A percentile compares a stretch with the other conserved stretches of the same genome.
Conservation (phyloP, 2,888 invertebrate genomes). For the Orthonychiurus folsomi region DNA sequence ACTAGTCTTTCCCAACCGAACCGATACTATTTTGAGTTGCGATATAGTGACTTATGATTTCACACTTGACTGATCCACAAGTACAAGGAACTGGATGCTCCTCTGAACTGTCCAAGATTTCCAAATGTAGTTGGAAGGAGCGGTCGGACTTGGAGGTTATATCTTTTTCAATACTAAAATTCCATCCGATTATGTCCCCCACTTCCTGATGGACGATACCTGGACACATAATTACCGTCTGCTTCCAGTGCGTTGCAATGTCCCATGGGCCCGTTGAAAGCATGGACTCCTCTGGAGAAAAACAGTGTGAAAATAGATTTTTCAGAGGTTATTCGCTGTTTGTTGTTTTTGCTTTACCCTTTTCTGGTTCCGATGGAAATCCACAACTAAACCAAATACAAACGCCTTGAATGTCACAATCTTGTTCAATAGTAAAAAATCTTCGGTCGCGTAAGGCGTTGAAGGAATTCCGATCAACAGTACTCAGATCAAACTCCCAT, state of each 20-base stretch:
- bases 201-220: slow-evolving; percentile 49
- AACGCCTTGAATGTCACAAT: slow-evolving; percentile 52
- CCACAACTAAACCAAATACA: slow-evolving; percentile 72
- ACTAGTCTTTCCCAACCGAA: too few species aligned
- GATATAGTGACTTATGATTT: slow-evolving; percentile 51
- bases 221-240: slow-evolving; percentile 66
- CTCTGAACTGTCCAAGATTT: slow-evolving; percentile 55
- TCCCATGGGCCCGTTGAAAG: slow-evolving; percentile 46
- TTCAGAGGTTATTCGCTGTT: not conserved
- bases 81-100: slow-evolving; percentile 69
- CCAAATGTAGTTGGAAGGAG: slow-evolving; percentile 60
- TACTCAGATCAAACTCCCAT: slow-evolving; percentile 59
- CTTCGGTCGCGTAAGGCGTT: slow-evolving; percentile 54
- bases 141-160: slow-evolving; percentile 44
- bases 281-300: slow-evolving; percentile 25
- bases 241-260: slow-evolving; percentile 62
- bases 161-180: slow-evolving; percentile 43
- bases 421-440: slow-evolving; percentile 50
- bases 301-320: slow-evolving; percentile 3
- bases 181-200: slow-evolving; percentile 42
- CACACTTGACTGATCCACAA: slow-evolving; percentile 69
- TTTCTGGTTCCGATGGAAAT: slow-evolving; percentile 51
- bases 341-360: slow-evolving; percentile 40
- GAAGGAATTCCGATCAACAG: slow-evolving; percentile 54
- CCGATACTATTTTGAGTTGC: slow-evolving; percentile 5